Evolutionary conservation across 2,888 invertebrate species (phyloP), one percentile per base, ranked within the genome.

Genomic region (Sinohyriopsis cumingii): DNA sequence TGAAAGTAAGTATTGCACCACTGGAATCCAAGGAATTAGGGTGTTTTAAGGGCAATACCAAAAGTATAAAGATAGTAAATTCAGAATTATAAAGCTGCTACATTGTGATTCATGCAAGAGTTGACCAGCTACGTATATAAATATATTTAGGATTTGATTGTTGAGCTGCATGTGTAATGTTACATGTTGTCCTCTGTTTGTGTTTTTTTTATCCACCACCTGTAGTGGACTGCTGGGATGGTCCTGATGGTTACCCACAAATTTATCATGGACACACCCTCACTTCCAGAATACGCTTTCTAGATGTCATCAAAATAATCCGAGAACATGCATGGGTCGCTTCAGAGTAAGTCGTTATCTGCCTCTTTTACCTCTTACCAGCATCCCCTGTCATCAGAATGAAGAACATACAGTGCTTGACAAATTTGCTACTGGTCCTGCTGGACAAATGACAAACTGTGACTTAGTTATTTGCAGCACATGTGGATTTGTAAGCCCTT

Each of bases 231-330:
- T 98, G 98, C 90, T 99, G 99, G 98, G 98, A 99, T 90, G 99
- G 98, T 18, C 86, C 96, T 0, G 97, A 98, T 87, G 97, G 96
- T 67, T 93, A 94, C 88, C 98, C 98, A 0, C 94, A 96, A 86
- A 97, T 99, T 80, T 99, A 95, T 89, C 99, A 99, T 89, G 99
- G 99, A 0, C 97, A 97, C 89, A 99, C 99, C 0, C 93, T 99
- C 75, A 99, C 99, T 0, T 95, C 96, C 0, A 97, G 97, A 91
- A 96, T 99, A 45, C 94, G 94, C 91, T 96, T 99, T 87, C 93
- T 95, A 87, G 98, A 99, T 89, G 98, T 98, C 0, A 93, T 99
- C 56, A 94, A 94, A 85, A 95, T 95, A 0, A 99, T 99, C 68
- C 96, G 95, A 87, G 97, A 98, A 79, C 95, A 99, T 89, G 99